Evolutionary conservation across 2,113 vertebrate genomes (phyloP).

Genomic region (Bujurquina vittata): DNA sequence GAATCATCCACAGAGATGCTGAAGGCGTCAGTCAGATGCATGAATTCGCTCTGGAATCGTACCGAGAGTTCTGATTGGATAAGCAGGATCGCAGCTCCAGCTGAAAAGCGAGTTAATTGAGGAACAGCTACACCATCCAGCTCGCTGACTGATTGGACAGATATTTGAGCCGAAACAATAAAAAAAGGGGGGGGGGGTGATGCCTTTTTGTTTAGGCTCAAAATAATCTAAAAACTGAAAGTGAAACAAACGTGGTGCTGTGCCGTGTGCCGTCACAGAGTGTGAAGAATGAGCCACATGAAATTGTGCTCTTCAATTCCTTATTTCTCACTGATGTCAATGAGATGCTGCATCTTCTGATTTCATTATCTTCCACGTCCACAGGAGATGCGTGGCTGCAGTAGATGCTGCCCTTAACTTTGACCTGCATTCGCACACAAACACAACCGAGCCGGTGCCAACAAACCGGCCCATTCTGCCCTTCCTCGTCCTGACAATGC

Average conservation of each 20-base stretch:
- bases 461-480: conserved; percentile 57
- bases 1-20: neutral
- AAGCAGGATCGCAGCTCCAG: conserved; percentile 46
- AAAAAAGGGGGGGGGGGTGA: fast-evolving
- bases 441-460: conserved; percentile 20
- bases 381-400: neutral
- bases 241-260: neutral
- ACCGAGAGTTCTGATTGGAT: conserved; percentile 53
- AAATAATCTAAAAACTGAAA: neutral
- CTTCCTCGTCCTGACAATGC: conserved; percentile 67
- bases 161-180: neutral
- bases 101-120: conserved; percentile 51
- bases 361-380: conserved; percentile 10
- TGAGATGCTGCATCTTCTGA: conserved; percentile 2
- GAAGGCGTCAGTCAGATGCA: neutral
- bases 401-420: conserved; percentile 46
- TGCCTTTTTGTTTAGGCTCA: neutral
- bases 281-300: neutral
- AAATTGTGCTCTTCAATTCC: neutral
- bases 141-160: neutral
- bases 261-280: neutral
- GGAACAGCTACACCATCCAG: conserved; percentile 19
- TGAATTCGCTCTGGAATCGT: neutral
- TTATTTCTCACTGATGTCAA: neutral
- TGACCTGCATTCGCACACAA: conserved; percentile 52